Conservation (phyloP, 2,888 invertebrate genomes). For the Drosophila silvestris region DNA sequence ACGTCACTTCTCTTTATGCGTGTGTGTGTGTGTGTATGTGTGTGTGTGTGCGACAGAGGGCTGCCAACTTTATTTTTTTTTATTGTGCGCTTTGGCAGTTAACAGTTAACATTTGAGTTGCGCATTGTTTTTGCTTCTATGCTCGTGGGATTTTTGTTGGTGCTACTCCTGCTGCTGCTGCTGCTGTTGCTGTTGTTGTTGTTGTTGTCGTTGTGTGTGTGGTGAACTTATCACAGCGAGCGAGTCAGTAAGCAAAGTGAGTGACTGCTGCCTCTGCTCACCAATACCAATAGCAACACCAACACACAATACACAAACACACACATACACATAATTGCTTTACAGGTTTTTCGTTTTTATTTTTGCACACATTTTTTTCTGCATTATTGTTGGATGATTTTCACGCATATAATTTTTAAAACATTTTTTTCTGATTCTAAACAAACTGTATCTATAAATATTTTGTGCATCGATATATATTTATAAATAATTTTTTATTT, state of each 20-base stretch:
- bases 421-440: neutral
- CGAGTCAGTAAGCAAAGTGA: constrained; percentile 36
- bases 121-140: constrained; percentile 53
- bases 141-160: constrained; percentile 29
- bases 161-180: constrained; percentile 1
- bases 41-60: constrained; percentile 29
- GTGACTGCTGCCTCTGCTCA: constrained; percentile 33
- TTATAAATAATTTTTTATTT: neutral
- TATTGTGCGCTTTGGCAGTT: constrained; percentile 49
- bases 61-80: constrained; percentile 46
- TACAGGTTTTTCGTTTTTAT: constrained; percentile 33
- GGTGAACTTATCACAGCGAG: constrained; percentile 56
- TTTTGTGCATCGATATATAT: neutral
- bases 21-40: constrained; percentile 17
- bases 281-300: constrained; percentile 14
- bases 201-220: constrained; percentile 33
- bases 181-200: constrained; percentile 5
- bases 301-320: constrained; percentile 16
- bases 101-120: constrained; percentile 58
- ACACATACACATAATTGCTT: constrained; percentile 21
- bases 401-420: constrained; percentile 7
- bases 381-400: constrained; percentile 10
- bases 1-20: constrained; percentile 19
- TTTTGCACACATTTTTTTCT: constrained; percentile 24
- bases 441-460: neutral